Evolutionary conservation across 2,113 vertebrate genomes (phyloP).

Genomic region (Stomatorhinus ivindoensis): DNA sequence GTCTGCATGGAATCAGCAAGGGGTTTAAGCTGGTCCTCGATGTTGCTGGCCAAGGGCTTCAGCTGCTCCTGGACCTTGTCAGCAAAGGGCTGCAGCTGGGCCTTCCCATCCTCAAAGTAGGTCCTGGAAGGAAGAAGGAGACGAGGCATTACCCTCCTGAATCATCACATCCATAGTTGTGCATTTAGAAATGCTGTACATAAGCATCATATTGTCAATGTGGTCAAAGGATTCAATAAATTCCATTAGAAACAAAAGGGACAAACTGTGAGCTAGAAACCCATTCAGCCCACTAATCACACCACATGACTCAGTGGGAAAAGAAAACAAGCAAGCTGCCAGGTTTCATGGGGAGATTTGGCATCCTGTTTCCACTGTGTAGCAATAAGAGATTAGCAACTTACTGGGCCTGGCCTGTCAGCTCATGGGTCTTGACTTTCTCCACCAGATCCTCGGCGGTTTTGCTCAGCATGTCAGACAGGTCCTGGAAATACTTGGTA

Average conservation of each 20-base stretch:
- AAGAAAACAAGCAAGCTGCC: background rate
- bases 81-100: conserved; percentile 42
- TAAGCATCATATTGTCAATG: background rate
- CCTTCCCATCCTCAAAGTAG: conserved; percentile 33
- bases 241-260: background rate
- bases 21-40: conserved; percentile 42
- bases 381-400: conserved; percentile 15
- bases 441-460: conserved; percentile 26
- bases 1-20: conserved; percentile 34
- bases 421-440: conserved; percentile 26
- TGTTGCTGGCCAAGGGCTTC: background rate
- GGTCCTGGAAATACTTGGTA: conserved; percentile 33
- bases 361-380: background rate
- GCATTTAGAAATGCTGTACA: background rate
- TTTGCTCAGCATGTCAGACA: conserved; percentile 38
- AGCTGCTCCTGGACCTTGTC: conserved; percentile 41
- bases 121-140: conserved; percentile 31
- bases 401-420: conserved; percentile 46
- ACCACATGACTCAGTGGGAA: background rate
- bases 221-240: background rate
- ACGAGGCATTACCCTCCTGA: background rate
- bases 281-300: background rate
- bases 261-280: background rate
- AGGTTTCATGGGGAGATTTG: background rate
- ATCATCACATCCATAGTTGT: too few species aligned